Base-by-base conservation (phyloP, 2,888 invertebrate genomes). In the Nematopogon swammerdamellus region DNA sequence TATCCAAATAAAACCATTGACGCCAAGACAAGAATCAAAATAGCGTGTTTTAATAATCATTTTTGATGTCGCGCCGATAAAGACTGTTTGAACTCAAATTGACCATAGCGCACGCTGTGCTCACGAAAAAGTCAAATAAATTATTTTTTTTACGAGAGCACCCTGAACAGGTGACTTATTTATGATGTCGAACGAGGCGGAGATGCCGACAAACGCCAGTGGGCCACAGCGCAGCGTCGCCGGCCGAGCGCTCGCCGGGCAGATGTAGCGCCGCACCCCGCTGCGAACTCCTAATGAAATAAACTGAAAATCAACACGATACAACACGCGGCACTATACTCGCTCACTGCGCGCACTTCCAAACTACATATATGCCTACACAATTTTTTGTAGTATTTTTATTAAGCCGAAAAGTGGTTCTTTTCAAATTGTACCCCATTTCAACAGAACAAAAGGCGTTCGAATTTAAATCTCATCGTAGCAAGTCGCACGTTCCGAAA, bases 281-380 rank as follows among this genome's bases (percentile, higher is more conserved):
- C 72, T 60, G 80, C 65, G 79, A 61, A 58, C 63, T 64, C 70
- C 75, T 80, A 80, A 80, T 80, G 80, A 80, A 80, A 80, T 80
- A 80, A 79, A 77, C 79, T 76, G 76, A 80, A 80, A 80, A 76
- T 77, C 80, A 80, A 80, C 80, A 80, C 72, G 68, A 65, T 55
- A 61, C 62, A 58, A 42, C 52, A 50, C 60, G 60, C 57, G 59
- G 61, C 58, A 50, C 44, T 45, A 19, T 36, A 48, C 47, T 48
- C 25, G 25, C 25, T 6, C 45, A 43, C 47, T 42, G 44, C 20
- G 25, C 25, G 8, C 4, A 25, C 25, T 25, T 25, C 8, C 25
- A 25, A n/a, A n/a, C n/a, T n/a, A n/a, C n/a, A n/a, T n/a, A n/a
- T n/a, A n/a, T n/a, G n/a, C n/a, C n/a, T n/a, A n/a, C n/a, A n/a